These are phyloP conservation scores for Enteromius paludinosus DNA, from an alignment of 2,797 vertebrate genomes.

Conservation along the genomic window DNA sequence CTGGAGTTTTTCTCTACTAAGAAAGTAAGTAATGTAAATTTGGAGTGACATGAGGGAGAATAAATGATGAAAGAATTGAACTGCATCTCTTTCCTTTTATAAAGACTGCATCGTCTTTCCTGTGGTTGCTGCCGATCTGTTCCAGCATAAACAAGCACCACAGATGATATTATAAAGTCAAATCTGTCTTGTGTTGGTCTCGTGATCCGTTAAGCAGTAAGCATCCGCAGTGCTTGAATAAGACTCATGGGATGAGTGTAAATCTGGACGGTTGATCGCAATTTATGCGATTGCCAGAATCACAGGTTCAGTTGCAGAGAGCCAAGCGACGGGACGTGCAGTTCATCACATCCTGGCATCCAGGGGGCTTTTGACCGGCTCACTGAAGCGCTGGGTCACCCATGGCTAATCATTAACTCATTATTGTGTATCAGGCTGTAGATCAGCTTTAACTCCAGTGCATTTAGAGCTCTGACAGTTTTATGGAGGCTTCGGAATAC, in stretches of 20 bases:
- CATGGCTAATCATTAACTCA: slow-evolving; percentile 62
- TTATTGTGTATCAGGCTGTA: slow-evolving; percentile 54
- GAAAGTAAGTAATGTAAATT: background rate
- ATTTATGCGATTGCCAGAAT: slow-evolving; percentile 44
- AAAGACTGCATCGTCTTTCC: background rate
- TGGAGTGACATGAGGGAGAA: background rate
- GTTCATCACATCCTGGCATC: slow-evolving; percentile 33
- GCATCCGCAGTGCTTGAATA: slow-evolving; percentile 18
- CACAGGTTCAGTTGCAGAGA: slow-evolving; percentile 1
- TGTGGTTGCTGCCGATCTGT: background rate
- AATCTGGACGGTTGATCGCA: slow-evolving; percentile 45
- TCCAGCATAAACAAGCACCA: background rate
- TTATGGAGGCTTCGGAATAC: slow-evolving; percentile 51
- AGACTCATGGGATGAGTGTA: slow-evolving; percentile 37
- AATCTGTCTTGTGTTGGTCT: slow-evolving; percentile 10
- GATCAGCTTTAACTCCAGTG: slow-evolving; percentile 50
- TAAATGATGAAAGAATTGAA: background rate
- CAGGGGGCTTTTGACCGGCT: slow-evolving; percentile 10
- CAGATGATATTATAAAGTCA: slow-evolving; percentile 12
- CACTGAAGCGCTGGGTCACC: slow-evolving; percentile 50
- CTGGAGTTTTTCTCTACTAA: background rate
- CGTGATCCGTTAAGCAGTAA: slow-evolving; percentile 9
- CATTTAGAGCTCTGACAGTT: slow-evolving; percentile 43
- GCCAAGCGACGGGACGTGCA: background rate
- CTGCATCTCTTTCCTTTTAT: background rate